Evolutionary conservation across 2,797 vertebrate genomes (phyloP), one percentile per base, ranked within the genome.

Genomic region (Alcedo atthis): DNA sequence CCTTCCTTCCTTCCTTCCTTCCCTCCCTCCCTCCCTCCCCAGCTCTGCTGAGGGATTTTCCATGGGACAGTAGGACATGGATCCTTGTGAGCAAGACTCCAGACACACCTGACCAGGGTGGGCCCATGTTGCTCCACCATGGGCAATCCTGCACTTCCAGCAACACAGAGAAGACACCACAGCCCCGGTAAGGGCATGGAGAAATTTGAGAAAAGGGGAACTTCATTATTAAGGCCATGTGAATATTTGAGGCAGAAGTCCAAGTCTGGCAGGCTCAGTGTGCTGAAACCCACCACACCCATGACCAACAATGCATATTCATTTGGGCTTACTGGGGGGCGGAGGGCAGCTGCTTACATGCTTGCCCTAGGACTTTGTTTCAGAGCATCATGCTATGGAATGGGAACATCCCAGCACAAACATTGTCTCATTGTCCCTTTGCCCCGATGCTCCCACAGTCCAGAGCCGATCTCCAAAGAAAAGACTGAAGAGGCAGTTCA

Each of bases 261-360:
- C 82, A 73, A 71, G 70, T 16, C 19, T 66, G 82, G 62, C 86
- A 81, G 77, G 59, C 87, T 54, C 49, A 21, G 61, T 25, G 77
- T 49, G 69, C 85, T 58, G 85, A 64, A 73, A 32, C 73, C 80
- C 82, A 80, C 91, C 89, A 77, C 79, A 3, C 66, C 94, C 94
- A 32, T 2, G 57, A 20, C 89, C 85, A 93, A 85, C 87, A 93
- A 91, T 89, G 84, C 85, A 13, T 22, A 87, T 91, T 89, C 89
- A 53, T 77, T 32, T 11, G 35, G 79, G 43, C 18, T 1, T 74
- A 35, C 57, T 1, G 0, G 66, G 62, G 28, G 73, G 8, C 0
- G 9, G 37, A 11, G 64, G 66, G 62, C 64, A 63, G 85, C 69
- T 17, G 15, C 85, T 62, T 14, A 3, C 57, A 62, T 0, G 59